Percentiles rank a stretch among this genome's conserved stretches.
Evolutionary conservation across 1,140 invertebrate genomes (phyloP).

Genomic region (Pseudachorutes palmiensis): DNA sequence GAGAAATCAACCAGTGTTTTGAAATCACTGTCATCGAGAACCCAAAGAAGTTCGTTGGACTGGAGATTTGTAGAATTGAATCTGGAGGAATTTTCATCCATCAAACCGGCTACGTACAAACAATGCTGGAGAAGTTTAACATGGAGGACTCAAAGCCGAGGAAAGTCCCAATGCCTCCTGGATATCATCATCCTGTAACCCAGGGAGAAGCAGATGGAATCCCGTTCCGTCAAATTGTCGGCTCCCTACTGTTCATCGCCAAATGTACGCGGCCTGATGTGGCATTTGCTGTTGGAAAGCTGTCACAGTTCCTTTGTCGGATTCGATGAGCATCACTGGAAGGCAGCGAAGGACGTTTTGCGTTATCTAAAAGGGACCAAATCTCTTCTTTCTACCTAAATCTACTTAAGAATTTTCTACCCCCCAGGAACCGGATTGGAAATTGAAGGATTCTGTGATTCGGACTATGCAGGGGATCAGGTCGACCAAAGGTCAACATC

Average conservation of each 20-base stretch:
- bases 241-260: constrained; percentile 42
- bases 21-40: background rate
- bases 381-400: no score
- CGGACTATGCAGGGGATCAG: constrained; percentile 37
- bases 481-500: constrained; percentile 26
- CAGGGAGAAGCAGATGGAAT: background rate
- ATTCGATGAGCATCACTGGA: constrained; percentile 40
- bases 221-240: constrained; percentile 41
- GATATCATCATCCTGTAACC: constrained; percentile 1
- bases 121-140: constrained; percentile 40
- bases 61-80: background rate
- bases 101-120: constrained; percentile 41
- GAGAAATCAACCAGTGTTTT: background rate
- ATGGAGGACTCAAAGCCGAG: constrained; percentile 42
- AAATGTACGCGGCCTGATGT: constrained; percentile 43
- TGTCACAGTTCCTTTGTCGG: constrained; percentile 41
- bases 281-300: constrained; percentile 41
- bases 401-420: constrained; percentile 18
- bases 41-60: background rate
- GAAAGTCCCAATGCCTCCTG: constrained; percentile 34
- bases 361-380: constrained; percentile 43
- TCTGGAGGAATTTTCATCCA: background rate
- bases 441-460: constrained; percentile 35
- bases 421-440: background rate
- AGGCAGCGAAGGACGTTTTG: constrained; percentile 41